Base-by-base conservation (phyloP, 2,888 invertebrate genomes). In the Seira musarum region DNA sequence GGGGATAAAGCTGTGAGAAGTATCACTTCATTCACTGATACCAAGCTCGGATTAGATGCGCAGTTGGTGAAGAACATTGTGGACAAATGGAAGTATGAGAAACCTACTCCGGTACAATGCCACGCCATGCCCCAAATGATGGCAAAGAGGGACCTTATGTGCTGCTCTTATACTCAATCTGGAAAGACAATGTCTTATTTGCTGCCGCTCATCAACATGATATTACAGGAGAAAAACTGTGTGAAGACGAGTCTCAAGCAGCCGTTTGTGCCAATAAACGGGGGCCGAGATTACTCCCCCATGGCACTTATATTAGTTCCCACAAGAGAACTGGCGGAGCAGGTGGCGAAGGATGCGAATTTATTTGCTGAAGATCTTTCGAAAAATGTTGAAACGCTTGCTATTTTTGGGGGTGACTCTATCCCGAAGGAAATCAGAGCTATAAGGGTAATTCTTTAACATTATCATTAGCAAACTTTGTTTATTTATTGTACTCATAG, bases 171-270 rank as follows among this genome's bases (percentile, higher is more conserved):
- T 22, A 79, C 79, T 0, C 72, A 72, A 8, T 68, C 79, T 17
- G 79, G 79, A 1, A 79, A 79, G 46, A 79, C 79, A 0, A 67
- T 63, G 0, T 30, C 73, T 1, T 79, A 73, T 57, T 8, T 79
- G 24, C 24, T 79, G 0, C 73, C 79, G 1, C n/a, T 79, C 0
- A 53, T 73, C 0, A 63, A 68, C 22, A 5, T 13, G 21, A 57
- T 77, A 35, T 3, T 22, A 5, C 13, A 66, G 19, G 22, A 17
- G 17, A 60, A 17, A 60, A 6, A 2, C n/a, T n/a, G n/a, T n/a
- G n/a, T n/a, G 40, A 64, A 6, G n/a, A 63, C 40, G 64, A 57
- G 2, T 8, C 19, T 8, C 19, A 15, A 15, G 0, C 13, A 64
- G 53, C 15, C 25, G 53, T 5, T 2, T 25, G 66, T 1, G 13